Conservation (phyloP, 2,888 invertebrate species). For the Julus scanicus region DNA sequence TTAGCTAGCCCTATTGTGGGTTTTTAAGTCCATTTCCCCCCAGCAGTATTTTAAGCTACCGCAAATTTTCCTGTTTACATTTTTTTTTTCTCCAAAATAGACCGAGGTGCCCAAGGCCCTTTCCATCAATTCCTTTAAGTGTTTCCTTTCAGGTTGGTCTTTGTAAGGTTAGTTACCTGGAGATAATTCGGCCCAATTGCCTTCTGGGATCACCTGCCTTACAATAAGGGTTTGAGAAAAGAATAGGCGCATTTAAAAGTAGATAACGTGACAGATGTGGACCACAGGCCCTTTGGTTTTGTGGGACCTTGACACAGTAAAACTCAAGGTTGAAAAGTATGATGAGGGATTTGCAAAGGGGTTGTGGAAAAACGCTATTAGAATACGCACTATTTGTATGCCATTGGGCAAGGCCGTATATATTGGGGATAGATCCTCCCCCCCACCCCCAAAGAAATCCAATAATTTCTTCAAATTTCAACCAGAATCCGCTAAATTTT, state of each 20-base stretch:
- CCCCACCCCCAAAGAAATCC: no score
- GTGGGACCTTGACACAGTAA: neutral
- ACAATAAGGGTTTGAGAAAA: neutral
- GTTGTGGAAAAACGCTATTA: neutral
- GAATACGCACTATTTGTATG: no score
- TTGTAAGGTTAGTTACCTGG: neutral
- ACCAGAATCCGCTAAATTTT: no score
- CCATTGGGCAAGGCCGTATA: no score
- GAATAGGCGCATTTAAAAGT: neutral
- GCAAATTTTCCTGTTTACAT: neutral
- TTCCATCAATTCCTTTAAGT: neutral
- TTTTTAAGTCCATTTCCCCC: neutral
- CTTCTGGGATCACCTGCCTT: conserved; percentile 9
- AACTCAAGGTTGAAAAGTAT: neutral
- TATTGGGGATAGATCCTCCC: no score
- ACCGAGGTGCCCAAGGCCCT: neutral
- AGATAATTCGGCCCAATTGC: conserved; percentile 20
- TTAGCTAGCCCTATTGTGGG: neutral
- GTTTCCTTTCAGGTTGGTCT: neutral
- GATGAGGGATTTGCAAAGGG: neutral
- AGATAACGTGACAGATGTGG: neutral
- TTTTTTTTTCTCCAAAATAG: neutral
- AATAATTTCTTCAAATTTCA: no score
- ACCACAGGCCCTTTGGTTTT: conserved; percentile 26
- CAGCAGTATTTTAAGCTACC: neutral